These are phyloP conservation scores for Brachylomia viminalis DNA, from an alignment of 2,888 invertebrate genomes.

Conservation along the genomic window DNA sequence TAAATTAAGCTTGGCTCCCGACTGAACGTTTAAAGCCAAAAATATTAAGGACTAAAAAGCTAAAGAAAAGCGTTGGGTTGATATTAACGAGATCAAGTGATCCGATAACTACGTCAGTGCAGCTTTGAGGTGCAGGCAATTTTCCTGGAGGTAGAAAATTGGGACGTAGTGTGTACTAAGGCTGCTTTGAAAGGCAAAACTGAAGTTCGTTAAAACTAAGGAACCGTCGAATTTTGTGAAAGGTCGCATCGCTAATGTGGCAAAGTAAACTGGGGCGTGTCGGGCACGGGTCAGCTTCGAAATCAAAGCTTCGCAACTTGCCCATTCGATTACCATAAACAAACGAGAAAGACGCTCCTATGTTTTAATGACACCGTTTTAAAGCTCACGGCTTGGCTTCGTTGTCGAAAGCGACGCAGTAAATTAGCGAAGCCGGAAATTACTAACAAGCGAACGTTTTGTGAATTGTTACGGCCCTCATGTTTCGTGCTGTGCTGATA, in stretches of 20 bases:
- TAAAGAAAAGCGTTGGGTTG: constrained; percentile 64
- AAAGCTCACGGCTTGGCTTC: constrained; percentile 75
- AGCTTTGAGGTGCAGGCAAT: constrained; percentile 71
- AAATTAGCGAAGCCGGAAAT: constrained; percentile 72
- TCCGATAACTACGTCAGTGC: constrained; percentile 72
- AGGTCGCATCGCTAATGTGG: constrained; percentile 79
- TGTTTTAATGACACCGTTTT: constrained; percentile 87
- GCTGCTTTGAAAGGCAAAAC: constrained; percentile 76
- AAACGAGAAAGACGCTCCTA: constrained; percentile 86
- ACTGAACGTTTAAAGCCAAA: constrained; percentile 51
- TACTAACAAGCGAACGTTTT: constrained; percentile 66
- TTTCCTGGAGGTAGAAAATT: constrained; percentile 70
- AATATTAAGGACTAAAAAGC: constrained; percentile 63
- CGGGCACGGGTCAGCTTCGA: constrained; percentile 75
- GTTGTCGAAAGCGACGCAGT: constrained; percentile 69
- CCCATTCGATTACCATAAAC: constrained; percentile 89
- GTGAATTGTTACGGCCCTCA: constrained; percentile 51
- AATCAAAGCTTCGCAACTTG: constrained; percentile 88
- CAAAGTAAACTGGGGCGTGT: constrained; percentile 84
- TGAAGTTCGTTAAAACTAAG: constrained; percentile 79
- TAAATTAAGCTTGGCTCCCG: constrained; percentile 46
- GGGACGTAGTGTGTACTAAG: constrained; percentile 70
- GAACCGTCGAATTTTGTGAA: constrained; percentile 81
- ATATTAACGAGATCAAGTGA: constrained; percentile 74
- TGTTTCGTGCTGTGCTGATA: constrained; percentile 48